These are phyloP conservation scores for Tympanoctomys barrerae DNA, from an alignment of 2,797 vertebrate genomes.

Conservation along the genomic window DNA sequence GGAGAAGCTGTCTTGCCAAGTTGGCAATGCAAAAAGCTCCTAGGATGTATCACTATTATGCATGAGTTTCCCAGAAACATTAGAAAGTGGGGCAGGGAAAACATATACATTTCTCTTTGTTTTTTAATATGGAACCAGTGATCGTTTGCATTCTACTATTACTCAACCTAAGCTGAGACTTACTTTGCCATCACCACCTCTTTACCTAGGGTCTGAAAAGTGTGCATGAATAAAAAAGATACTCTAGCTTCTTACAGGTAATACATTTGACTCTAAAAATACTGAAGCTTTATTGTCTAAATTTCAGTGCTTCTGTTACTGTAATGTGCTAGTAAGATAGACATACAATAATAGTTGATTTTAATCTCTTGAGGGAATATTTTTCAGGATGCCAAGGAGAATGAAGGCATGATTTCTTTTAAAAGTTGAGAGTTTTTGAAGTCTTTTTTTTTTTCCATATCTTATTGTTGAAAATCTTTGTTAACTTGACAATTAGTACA, in stretches of 20 bases:
- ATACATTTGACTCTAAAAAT: constrained; percentile 53
- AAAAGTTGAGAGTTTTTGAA: constrained; percentile 25
- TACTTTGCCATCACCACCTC: constrained; percentile 42
- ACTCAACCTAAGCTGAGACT: not conserved
- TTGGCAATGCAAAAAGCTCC: not conserved
- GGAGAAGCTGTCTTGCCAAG: constrained; percentile 25
- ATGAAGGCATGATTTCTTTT: constrained; percentile 20
- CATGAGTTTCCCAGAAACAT: constrained; percentile 28
- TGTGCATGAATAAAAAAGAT: not conserved
- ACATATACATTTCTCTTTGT: not conserved
- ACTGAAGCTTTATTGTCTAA: constrained; percentile 39
- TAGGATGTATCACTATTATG: not conserved
- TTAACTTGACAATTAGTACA: constrained; percentile 57
- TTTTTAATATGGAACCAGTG: not conserved
- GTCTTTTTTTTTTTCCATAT: not conserved
- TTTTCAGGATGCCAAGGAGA: constrained; percentile 37
- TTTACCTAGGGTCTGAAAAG: constrained; percentile 33
- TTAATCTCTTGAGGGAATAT: constrained; percentile 60
- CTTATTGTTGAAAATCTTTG: constrained; percentile 58
- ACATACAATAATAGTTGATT: not conserved
- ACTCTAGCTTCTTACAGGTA: not conserved
- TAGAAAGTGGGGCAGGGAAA: constrained; percentile 10
- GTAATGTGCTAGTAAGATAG: not conserved
- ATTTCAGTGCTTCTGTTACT: constrained; percentile 24
- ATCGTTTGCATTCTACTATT: not conserved